phyloP scores from a whole-genome alignment of 2,888 invertebrate species.

The Frankliniella fusca region DNA sequence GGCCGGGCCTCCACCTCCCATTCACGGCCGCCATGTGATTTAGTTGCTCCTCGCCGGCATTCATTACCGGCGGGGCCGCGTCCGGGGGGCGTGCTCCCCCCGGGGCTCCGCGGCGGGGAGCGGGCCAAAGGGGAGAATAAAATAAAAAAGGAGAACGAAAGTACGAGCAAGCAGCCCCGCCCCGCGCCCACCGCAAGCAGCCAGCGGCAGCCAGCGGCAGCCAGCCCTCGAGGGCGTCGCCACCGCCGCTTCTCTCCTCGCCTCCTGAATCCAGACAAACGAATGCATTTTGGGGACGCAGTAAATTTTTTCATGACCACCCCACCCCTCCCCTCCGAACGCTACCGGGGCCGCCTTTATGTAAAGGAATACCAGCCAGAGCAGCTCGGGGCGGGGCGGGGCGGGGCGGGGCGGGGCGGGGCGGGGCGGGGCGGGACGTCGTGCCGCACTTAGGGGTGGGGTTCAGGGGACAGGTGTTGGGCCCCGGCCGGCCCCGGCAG shows the following conservation, averaged over 20 bases:
- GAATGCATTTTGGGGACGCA: constrained; percentile 5
- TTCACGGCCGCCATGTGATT: constrained; percentile 19
- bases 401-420: too few species aligned
- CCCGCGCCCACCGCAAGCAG: not conserved
- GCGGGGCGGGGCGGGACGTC: too few species aligned
- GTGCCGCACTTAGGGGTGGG: too few species aligned
- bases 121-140: not conserved
- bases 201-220: not conserved
- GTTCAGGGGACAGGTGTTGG: too few species aligned
- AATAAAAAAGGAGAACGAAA: too few species aligned
- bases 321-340: not conserved
- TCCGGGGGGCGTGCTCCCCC: not conserved
- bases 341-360: not conserved
- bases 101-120: not conserved
- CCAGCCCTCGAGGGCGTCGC: not conserved
- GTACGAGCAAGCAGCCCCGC: too few species aligned
- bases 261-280: not conserved
- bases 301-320: not conserved
- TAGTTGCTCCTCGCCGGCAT: not conserved
- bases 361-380: too few species aligned
- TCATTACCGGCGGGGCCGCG: not conserved
- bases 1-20: not conserved
- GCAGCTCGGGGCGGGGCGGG: too few species aligned
- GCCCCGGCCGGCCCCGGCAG: too few species aligned
- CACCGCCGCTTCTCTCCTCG: not conserved